Conservation (phyloP, 2,888 invertebrate species). For the Thysanoteuthis rhombus region DNA sequence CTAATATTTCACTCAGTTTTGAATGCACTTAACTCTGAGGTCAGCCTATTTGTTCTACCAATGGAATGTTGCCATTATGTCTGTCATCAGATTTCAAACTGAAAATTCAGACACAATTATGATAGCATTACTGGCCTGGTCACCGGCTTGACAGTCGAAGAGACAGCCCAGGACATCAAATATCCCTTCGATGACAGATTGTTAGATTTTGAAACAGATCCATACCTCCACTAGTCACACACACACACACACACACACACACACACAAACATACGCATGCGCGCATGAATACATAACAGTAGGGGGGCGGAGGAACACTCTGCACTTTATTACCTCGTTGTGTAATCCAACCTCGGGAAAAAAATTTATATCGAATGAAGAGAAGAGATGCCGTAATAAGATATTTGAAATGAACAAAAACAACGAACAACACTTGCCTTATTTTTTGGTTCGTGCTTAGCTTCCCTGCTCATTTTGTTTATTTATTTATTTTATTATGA, state of each 20-base stretch:
- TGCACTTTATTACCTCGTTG: not conserved
- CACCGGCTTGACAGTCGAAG: not conserved
- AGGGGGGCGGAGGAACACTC: not conserved
- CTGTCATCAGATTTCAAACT: not conserved
- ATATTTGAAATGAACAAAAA: not conserved
- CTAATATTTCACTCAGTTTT: too few relatives aligned
- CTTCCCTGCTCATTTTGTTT: too few relatives aligned
- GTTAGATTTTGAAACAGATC: too few relatives aligned
- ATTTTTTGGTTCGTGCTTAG: too few relatives aligned
- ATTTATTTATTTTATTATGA: too few relatives aligned
- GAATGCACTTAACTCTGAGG: too few relatives aligned
- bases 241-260: not conserved
- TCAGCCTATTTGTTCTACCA: too few relatives aligned
- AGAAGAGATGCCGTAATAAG: not conserved
- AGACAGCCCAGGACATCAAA: not conserved
- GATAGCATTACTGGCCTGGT: not conserved
- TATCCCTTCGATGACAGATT: not conserved
- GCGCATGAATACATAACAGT: not conserved
- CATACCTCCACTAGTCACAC: not conserved
- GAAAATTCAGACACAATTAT: not conserved
- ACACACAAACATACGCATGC: too few relatives aligned
- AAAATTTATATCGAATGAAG: not conserved
- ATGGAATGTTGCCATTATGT: not conserved
- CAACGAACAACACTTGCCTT: not conserved
- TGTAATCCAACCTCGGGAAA: not conserved